Evolutionary conservation across 2,888 invertebrate genomes (phyloP), one percentile per base, ranked within the genome.

Genomic region (Dynastes maya): DNA sequence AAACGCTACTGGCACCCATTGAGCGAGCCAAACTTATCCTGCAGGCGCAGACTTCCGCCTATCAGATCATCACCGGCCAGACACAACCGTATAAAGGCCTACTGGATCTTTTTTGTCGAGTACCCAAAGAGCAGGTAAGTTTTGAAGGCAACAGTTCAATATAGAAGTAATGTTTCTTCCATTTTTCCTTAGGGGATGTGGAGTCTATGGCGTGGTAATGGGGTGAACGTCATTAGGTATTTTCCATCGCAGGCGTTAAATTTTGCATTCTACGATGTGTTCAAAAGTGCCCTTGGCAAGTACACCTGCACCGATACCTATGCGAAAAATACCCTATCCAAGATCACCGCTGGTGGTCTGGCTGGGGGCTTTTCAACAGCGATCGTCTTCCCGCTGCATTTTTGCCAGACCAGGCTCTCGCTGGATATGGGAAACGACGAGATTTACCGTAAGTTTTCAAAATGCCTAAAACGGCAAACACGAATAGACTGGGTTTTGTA

Each of bases 161-260:
- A 22, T 22, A 22, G 22, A 22, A 0, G 22, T 22, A 22, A 22
- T 1, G 22, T 22, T 22, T 22, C 2, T 37, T 37, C 6, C 32
- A 5, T 37, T 6, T 37, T 5, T 37, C 32, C 5, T 37, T 53
- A 82, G 82, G 83, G 81, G 9, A 55, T 81, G 71, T 65, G 77
- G 11, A 82, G 83, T 76, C 80, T 82, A 79, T 81, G 83, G 81
- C 53, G 83, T 72, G 82, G 83, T 16, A 82, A 83, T 67, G 81
- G 78, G n/a, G 79, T 78, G 2, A 82, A 82, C 55, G 40, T 83
- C 8, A 45, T 82, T 4, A 79, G 83, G 27, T 82, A 82, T 64
- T 78, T 82, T 49, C 83, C 82, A 9, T 74, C 80, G 1, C 82
- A 82, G 79, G 81, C 82, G 61, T 55, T 83, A 45, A 83, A 82